Evolutionary conservation across 2,888 invertebrate genomes (phyloP), one percentile per base, ranked within the genome.

Genomic region (Dryobota labecula): DNA sequence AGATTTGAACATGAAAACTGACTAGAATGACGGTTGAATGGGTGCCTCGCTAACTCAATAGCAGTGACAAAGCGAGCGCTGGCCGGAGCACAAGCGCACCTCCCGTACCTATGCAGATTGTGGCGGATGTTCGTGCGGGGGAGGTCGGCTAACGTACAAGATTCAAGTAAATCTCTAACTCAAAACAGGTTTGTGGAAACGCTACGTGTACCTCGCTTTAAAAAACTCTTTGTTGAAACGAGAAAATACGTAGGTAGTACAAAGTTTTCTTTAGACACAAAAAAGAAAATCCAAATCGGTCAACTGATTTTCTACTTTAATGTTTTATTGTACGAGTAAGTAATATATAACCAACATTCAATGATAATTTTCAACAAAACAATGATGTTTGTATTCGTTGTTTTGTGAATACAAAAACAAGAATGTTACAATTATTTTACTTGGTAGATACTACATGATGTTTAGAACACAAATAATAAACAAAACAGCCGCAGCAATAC

Each of bases 31-130:
- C 82, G 75, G 84, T 80, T 77, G 76, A 83, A 82, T 79, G 80
- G 74, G 76, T 84, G 79, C 78, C 85, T 87, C 86, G 79, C 84
- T 88, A 88, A 88, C 86, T 89, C 83, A 88, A 88, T 87, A 84
- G 79, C 66, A 85, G 78, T 81, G 85, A 84, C 86, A 84, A 87
- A 87, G 87, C 77, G 85, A 71, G 76, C 66, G 72, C 85, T 87
- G 87, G 84, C 77, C 80, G 72, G 70, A 81, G 80, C 80, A 85
- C 84, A 87, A 87, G 87, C 43, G 43, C 51, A 51, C 41, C n/a
- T 62, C 30, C 33, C 13, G 65, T 30, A 38, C 80, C 58, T 51
- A 86, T 90, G 88, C 84, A 89, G 87, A 89, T 90, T 88, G 86
- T 83, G 84, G 82, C 61, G 69, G 85, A 82, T 80, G 76, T 76